A percentile compares a stretch with the other conserved stretches of the same genome.
phyloP scores from a whole-genome alignment of 2,113 vertebrate genomes.

The Stigmatopora nigra region DNA sequence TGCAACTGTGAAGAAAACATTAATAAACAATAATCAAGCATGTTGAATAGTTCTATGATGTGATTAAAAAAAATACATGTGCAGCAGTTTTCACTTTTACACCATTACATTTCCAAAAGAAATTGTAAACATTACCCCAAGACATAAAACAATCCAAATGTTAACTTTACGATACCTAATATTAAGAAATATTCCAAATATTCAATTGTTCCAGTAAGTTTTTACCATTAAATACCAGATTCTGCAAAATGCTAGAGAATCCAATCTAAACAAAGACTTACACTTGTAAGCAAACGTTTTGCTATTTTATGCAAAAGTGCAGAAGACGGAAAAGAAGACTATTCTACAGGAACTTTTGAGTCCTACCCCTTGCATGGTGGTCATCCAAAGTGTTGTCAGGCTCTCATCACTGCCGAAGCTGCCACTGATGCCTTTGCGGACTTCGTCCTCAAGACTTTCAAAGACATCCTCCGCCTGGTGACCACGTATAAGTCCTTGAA shows the following conservation, averaged over 20 bases:
- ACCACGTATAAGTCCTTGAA: not conserved
- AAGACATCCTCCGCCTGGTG: constrained; percentile 54
- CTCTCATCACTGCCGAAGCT: not conserved
- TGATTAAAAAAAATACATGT: not conserved
- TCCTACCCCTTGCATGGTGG: constrained; percentile 66
- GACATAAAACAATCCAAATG: not conserved
- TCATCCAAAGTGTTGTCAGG: constrained; percentile 57
- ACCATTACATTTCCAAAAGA: too few species aligned
- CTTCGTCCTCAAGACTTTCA: not conserved
- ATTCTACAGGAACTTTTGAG: not conserved
- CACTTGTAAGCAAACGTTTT: too few species aligned
- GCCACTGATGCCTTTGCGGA: constrained; percentile 13
- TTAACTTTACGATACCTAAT: too few species aligned
- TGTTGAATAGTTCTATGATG: not conserved
- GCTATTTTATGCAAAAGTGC: not conserved
- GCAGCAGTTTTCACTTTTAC: too few species aligned
- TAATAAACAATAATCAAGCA: not conserved
- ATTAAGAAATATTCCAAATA: too few species aligned
- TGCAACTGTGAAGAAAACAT: constrained; percentile 42
- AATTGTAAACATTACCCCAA: not conserved
- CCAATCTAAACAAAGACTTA: too few species aligned
- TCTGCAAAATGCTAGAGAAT: too few species aligned
- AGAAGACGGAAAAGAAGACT: not conserved
- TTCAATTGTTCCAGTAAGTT: too few species aligned
- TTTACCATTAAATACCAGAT: too few species aligned